Conservation (phyloP, 2,888 invertebrate genomes). For the Lasioglossum calceatum region DNA sequence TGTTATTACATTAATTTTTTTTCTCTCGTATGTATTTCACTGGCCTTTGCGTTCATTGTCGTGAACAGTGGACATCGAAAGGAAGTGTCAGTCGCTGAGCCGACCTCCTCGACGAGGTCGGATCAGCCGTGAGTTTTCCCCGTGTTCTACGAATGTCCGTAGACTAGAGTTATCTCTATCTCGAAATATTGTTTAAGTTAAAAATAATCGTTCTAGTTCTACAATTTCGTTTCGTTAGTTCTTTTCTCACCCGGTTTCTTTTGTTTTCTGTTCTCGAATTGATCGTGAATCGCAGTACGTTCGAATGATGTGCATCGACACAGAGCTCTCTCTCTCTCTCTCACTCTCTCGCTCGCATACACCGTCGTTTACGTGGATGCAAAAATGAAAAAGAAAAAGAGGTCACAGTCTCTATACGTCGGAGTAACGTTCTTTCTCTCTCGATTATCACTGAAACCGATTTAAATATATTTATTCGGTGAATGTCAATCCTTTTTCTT, state of each 20-base stretch:
- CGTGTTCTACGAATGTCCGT: constrained; percentile 66
- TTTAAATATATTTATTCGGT: constrained; percentile 28
- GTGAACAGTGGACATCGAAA: constrained; percentile 74
- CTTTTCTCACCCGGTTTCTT: background rate
- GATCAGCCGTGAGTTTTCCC: constrained; percentile 57
- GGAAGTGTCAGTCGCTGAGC: constrained; percentile 68
- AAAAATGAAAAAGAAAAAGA: constrained; percentile 49
- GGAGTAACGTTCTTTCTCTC: constrained; percentile 47
- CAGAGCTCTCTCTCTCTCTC: constrained; percentile 17
- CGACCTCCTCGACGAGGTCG: constrained; percentile 38
- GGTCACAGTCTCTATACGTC: constrained; percentile 57
- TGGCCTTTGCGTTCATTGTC: constrained; percentile 73
- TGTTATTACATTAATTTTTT: constrained; percentile 58
- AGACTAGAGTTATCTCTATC: constrained; percentile 70
- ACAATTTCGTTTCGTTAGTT: constrained; percentile 40
- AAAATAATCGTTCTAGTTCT: constrained; percentile 61
- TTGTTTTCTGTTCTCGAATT: constrained; percentile 29
- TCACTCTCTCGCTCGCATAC: constrained; percentile 8
- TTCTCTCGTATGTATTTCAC: constrained; percentile 67
- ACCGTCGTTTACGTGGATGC: constrained; percentile 37
- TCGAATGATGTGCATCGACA: constrained; percentile 34
- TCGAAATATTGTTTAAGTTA: constrained; percentile 63
- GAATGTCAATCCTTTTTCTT: constrained; percentile 60
- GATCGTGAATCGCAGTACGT: constrained; percentile 47
- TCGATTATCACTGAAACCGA: constrained; percentile 47